Evolutionary conservation across 2,888 invertebrate genomes (phyloP).

Genomic region (Euplexia lucipara): DNA sequence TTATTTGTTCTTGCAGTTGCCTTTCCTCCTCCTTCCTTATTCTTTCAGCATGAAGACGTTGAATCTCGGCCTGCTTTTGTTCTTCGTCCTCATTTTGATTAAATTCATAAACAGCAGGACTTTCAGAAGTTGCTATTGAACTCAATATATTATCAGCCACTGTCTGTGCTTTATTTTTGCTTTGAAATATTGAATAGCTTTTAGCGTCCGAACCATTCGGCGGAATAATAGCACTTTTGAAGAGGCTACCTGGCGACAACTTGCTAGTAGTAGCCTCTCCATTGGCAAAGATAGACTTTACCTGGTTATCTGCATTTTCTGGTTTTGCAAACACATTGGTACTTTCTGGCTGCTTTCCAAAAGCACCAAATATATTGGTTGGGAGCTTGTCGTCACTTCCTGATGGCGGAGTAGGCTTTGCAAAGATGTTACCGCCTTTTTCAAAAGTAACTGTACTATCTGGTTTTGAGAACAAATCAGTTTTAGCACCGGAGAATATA

Average conservation of each 20-base stretch:
- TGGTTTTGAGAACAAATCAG: conserved; percentile 67
- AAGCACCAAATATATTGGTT: conserved; percentile 76
- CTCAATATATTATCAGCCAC: conserved; percentile 82
- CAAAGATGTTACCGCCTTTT: conserved; percentile 75
- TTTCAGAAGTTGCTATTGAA: conserved; percentile 70
- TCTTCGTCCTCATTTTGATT: conserved; percentile 71
- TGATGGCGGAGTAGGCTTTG: conserved; percentile 61
- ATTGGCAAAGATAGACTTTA: conserved; percentile 71
- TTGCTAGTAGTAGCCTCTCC: conserved; percentile 69
- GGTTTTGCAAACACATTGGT: conserved; percentile 66
- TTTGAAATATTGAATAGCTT: conserved; percentile 80
- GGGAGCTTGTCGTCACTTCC: conserved; percentile 65
- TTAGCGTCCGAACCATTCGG: conserved; percentile 72
- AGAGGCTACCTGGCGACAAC: conserved; percentile 81
- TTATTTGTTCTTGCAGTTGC: conserved; percentile 65
- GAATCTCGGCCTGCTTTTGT: conserved; percentile 54
- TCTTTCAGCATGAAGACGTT: conserved; percentile 69
- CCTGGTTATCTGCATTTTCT: conserved; percentile 38
- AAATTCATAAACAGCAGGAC: conserved; percentile 78
- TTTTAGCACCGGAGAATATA: conserved; percentile 63
- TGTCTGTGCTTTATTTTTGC: conserved; percentile 81
- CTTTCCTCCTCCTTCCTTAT: conserved; percentile 70
- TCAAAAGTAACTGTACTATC: conserved; percentile 65
- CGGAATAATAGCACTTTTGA: conserved; percentile 78
- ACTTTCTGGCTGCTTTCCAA: conserved; percentile 69